Evolutionary conservation across 2,113 vertebrate species (phyloP), one percentile per base, ranked within the genome.

Genomic region (human (Homo sapiens)): DNA sequence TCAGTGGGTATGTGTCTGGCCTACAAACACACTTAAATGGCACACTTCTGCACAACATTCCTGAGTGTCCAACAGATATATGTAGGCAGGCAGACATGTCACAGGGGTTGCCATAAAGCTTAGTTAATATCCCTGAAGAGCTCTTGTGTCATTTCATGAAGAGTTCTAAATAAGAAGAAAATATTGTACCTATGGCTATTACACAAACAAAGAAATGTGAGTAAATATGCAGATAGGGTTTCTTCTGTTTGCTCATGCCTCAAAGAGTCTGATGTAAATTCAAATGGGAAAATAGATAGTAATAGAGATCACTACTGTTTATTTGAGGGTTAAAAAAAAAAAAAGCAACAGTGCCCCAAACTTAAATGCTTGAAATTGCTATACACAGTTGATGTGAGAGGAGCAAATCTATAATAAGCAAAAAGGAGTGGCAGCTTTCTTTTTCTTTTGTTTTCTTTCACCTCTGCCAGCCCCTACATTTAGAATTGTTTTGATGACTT

Each of bases 111-210:
- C 97, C 86, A 38, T 97, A 96, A 97, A 98, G 92, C 97, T 97
- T 98, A 97, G 97, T 98, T 97, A 97, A 98, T 96, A 94, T 97
- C 94, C 97, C 96, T 91, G 52, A 96, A 96, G 96, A 90, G 95
- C 95, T 93, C 93, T 92, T 95, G 32, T 57, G 91, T 97, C 97
- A 97, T 97, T 90, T 97, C 87, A 68, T 83, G 84, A 95, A 91
- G 93, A 94, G 70, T n/a, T 45, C 89, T 95, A 95, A 96, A 82
- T 97, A 96, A 92, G 92, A 97, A 94, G 91, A 90, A 97, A 96
- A 94, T 93, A 86, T 72, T 30, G 57, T 96, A 96, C 96, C 96
- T 96, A 35, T 57, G 96, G 76, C 78, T 94, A 57, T 78, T 78
- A 13, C 22, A 2, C 59, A 75, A 50, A 81, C 55, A 95, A 84